phyloP scores from a whole-genome alignment of 2,113 vertebrate species.

The Illadopsis cleaveri region DNA sequence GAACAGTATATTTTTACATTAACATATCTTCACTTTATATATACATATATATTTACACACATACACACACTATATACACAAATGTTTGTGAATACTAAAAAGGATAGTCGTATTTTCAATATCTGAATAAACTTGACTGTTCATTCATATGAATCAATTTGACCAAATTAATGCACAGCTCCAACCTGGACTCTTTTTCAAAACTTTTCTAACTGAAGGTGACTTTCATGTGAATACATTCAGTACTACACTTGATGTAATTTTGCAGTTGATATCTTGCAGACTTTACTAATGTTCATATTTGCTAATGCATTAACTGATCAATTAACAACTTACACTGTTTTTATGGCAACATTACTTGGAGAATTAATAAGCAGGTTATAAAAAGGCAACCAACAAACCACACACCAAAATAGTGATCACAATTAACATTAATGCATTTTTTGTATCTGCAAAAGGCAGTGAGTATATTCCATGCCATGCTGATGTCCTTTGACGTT shows the following conservation, averaged over 20 bases:
- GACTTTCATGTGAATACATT: conserved; percentile 61
- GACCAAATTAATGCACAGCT: conserved; percentile 71
- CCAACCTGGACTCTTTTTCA: conserved; percentile 72
- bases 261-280: conserved; percentile 70
- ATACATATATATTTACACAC: conserved; percentile 64
- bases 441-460: conserved; percentile 69
- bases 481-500: conserved; percentile 70
- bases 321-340: conserved; percentile 49
- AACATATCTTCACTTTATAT: conserved; percentile 74
- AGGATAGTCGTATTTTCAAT: conserved; percentile 75
- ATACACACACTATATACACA: conserved; percentile 62
- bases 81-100: conserved; percentile 76
- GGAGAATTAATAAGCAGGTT: conserved; percentile 41
- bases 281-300: conserved; percentile 72
- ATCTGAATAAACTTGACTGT: conserved; percentile 69
- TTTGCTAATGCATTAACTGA: conserved; percentile 71
- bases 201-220: conserved; percentile 74
- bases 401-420: conserved; percentile 2
- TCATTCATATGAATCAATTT: conserved; percentile 67
- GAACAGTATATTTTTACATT: conserved; percentile 78
- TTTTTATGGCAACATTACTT: conserved; percentile 69
- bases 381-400: not conserved
- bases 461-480: conserved; percentile 67
- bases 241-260: conserved; percentile 56
- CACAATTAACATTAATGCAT: conserved; percentile 40